Evolutionary conservation across 2,888 invertebrate species (phyloP), one percentile per base, ranked within the genome.

Genomic region (Podotricha telesiphe): DNA sequence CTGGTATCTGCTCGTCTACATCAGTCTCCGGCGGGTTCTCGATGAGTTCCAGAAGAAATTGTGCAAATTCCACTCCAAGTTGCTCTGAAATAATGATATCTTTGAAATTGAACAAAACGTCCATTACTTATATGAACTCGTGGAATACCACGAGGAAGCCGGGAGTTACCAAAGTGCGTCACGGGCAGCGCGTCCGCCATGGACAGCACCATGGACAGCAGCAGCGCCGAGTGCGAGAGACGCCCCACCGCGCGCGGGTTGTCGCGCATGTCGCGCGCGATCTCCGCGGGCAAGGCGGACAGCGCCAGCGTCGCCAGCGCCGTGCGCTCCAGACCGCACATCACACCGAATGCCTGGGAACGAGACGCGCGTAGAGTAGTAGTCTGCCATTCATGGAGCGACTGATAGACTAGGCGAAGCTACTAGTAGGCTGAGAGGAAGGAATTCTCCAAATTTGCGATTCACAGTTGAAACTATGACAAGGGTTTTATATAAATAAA

Each of bases 181-280:
- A 97, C 94, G 2, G 98, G 98, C 93, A 98, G 95, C 58, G 95
- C 95, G 84, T 98, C 98, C 0, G 97, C 98, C 94, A 97, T 96
- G 65, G 97, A 98, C 84, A 98, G 95, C 61, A 98, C 95, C 94
- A 98, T 97, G 62, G 97, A 97, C 69, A 98, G 90, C 75, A 98
- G 94, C 72, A 97, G 94, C 1, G 97, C 95, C 20, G 97, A 96
- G 87, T 97, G 96, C 76, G 96, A 96, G 74, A 98, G 94, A 77
- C 97, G 96, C 77, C 96, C 95, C 79, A 96, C 95, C 77, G 97
- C 96, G 77, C 95, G 94, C 64, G 96, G 95, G 89, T 96, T 96
- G 79, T 96, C 95, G 80, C 95, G 94, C 96, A 97, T 97, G 80
- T 94, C 96, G 86, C 97, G 95, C 45, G 98, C 98, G 73, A 99